These are phyloP conservation scores for Apamea epomidion DNA, from an alignment of 2,888 invertebrate genomes.

Conservation along the genomic window DNA sequence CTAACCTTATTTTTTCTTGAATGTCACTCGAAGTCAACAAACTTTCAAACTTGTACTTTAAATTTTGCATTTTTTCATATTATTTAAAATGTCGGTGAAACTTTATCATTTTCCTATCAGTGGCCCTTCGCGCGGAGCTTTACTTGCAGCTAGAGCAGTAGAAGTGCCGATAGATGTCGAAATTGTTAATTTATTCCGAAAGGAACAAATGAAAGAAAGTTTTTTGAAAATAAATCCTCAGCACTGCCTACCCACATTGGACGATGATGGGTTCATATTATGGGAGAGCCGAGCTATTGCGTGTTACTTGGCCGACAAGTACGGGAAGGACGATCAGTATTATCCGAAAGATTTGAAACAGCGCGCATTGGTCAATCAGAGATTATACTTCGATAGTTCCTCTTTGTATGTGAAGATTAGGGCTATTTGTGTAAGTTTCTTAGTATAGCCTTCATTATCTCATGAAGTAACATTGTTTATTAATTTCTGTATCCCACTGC, in stretches of 20 bases:
- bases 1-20: constrained; percentile 4
- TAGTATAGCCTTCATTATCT: constrained; percentile 63
- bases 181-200: constrained; percentile 89
- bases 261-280: constrained; percentile 92
- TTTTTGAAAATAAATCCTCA: constrained; percentile 92
- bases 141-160: constrained; percentile 90
- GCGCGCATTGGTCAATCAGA: constrained; percentile 91
- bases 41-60: constrained; percentile 13
- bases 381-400: constrained; percentile 92
- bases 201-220: constrained; percentile 90
- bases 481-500: background rate
- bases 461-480: background rate
- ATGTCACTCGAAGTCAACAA: constrained; percentile 15
- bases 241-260: constrained; percentile 92
- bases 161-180: constrained; percentile 88
- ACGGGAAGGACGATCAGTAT: constrained; percentile 90
- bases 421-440: constrained; percentile 90
- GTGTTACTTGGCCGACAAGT: constrained; percentile 91
- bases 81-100: constrained; percentile 69
- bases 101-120: constrained; percentile 92
- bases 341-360: constrained; percentile 91
- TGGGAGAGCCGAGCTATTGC: constrained; percentile 93
- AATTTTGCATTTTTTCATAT: background rate
- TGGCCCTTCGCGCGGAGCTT: constrained; percentile 91
- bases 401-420: constrained; percentile 91